These are phyloP conservation scores for Clarias macrocephalus DNA, from an alignment of 2,113 vertebrate species.

Conservation along the genomic window DNA sequence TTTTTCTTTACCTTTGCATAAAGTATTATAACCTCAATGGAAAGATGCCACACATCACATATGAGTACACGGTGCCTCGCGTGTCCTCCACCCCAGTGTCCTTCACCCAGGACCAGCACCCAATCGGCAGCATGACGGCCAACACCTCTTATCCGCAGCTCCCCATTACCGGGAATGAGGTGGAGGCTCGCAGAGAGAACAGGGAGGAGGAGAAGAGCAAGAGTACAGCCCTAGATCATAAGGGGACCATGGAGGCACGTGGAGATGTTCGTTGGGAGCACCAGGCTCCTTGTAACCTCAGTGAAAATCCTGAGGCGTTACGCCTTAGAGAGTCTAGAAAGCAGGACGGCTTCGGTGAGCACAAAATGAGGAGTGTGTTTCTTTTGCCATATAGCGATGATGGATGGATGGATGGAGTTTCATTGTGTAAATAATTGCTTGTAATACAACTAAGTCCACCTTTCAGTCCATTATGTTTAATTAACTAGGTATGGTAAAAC, in stretches of 20 bases:
- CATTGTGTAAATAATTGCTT: too few relatives aligned
- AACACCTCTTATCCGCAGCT: conserved; percentile 41
- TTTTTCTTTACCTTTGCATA: conserved; percentile 42
- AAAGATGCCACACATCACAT: conserved; percentile 85
- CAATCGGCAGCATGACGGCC: conserved; percentile 46
- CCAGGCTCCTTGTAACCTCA: conserved; percentile 57
- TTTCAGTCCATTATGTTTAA: background rate
- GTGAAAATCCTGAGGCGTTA: conserved; percentile 49
- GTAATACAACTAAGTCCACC: background rate
- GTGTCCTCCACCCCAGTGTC: conserved; percentile 53
- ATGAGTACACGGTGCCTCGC: conserved; percentile 82
- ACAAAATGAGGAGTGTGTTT: background rate
- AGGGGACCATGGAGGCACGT: conserved; percentile 31
- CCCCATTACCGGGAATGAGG: conserved; percentile 50
- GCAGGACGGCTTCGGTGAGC: conserved; percentile 59
- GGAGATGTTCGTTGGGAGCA: conserved; percentile 54
- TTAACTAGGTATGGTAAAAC: background rate
- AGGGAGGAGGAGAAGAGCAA: conserved; percentile 44
- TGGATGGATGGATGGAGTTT: too few relatives aligned
- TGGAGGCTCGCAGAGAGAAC: conserved; percentile 36
- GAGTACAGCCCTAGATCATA: conserved; percentile 42
- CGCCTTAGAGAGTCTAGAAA: conserved; percentile 55
- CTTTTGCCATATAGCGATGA: background rate
- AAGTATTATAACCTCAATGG: conserved; percentile 90
- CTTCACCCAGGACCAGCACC: conserved; percentile 53